Evolutionary conservation across 2,113 vertebrate species (phyloP).

Genomic region (Nothoprocta pentlandii): DNA sequence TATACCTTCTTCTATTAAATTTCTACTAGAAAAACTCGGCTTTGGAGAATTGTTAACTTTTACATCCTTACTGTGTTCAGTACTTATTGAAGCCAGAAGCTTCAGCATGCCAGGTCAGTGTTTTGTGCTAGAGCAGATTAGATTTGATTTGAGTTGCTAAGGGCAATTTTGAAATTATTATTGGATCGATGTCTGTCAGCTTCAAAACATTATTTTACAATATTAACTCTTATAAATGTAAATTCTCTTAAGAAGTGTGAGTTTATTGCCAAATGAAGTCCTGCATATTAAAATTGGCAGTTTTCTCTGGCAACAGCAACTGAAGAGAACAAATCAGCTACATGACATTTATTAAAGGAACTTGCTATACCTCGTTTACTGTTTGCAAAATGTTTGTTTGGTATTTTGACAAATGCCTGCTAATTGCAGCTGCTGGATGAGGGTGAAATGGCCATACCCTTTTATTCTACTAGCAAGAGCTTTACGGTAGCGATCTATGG

Average conservation of each 20-base stretch:
- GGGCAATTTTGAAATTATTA: conserved; percentile 41
- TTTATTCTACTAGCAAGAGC: neutral
- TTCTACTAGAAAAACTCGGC: neutral
- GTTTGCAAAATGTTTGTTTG: conserved; percentile 25
- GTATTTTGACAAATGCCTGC: conserved; percentile 1
- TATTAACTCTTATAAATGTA: conserved; percentile 51
- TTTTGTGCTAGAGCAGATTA: neutral
- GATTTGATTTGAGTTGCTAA: conserved; percentile 13
- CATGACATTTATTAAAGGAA: conserved; percentile 35
- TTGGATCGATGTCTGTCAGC: conserved; percentile 49
- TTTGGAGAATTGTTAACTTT: neutral
- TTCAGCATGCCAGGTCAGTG: neutral
- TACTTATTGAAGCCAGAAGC: neutral
- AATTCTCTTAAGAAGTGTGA: conserved; percentile 34
- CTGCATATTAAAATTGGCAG: conserved; percentile 48
- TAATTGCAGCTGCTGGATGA: neutral
- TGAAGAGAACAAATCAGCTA: neutral
- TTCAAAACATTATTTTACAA: conserved; percentile 49
- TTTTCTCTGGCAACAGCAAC: conserved; percentile 49
- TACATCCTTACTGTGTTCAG: neutral
- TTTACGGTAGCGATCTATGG: neutral
- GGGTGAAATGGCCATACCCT: neutral
- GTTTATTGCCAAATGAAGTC: conserved; percentile 44
- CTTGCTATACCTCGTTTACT: conserved; percentile 15
- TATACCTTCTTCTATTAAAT: neutral